These are phyloP conservation scores for Phorcus lineatus DNA, from an alignment of 2,888 invertebrate species.

Conservation along the genomic window DNA sequence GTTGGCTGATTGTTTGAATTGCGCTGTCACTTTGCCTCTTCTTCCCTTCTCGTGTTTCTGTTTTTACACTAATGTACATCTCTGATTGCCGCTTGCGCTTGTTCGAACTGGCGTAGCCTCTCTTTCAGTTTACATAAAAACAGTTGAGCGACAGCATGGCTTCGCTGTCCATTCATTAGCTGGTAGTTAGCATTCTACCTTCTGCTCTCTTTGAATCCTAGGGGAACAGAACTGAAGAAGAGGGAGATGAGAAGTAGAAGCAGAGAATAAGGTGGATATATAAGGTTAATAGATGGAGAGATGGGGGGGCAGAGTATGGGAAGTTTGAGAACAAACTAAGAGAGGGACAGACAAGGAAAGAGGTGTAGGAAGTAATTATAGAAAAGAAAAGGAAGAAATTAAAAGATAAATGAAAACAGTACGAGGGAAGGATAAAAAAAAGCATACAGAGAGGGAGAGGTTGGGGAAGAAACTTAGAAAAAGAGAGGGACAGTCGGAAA, in stretches of 20 bases:
- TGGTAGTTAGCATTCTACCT: neutral
- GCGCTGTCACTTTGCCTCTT: neutral
- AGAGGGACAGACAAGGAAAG: too few species aligned
- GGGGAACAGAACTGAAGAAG: neutral
- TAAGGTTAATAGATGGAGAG: constrained; percentile 16
- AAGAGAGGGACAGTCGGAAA: neutral
- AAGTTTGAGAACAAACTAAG: too few species aligned
- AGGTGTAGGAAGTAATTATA: too few species aligned
- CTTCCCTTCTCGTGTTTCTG: neutral
- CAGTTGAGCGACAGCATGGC: neutral
- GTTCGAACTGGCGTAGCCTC: neutral
- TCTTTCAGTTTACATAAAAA: neutral
- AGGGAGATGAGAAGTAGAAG: neutral
- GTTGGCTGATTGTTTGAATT: neutral
- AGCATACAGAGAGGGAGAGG: too few species aligned
- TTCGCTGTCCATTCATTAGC: neutral
- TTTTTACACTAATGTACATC: neutral
- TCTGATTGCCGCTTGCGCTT: neutral
- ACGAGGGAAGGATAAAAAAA: too few species aligned
- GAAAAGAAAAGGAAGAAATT: too few species aligned
- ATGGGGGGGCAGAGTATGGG: too few species aligned
- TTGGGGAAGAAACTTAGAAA: too few species aligned
- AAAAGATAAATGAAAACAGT: too few species aligned
- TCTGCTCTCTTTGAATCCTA: neutral
- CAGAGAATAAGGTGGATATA: neutral